Evolutionary conservation across 2,113 vertebrate genomes (phyloP).

Genomic region (Aphelocoma coerulescens): DNA sequence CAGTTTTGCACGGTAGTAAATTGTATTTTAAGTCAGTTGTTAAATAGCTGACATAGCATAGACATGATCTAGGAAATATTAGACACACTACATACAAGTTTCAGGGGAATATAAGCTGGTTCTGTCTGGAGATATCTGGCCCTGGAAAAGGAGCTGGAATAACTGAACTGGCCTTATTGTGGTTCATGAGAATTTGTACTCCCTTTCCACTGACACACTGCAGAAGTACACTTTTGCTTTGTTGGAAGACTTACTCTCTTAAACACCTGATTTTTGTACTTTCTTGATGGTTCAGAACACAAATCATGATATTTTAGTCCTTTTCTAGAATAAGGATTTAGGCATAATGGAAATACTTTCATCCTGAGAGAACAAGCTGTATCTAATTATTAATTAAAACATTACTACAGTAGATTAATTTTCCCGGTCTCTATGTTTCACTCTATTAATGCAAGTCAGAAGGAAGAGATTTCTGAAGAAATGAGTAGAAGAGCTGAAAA

Average conservation of each 20-base stretch:
- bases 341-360: background rate
- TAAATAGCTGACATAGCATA: background rate
- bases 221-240: background rate
- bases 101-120: background rate
- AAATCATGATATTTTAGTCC: background rate
- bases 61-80: background rate
- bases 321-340: background rate
- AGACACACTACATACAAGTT: background rate
- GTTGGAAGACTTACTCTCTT: background rate
- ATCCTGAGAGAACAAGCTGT: background rate
- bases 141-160: background rate
- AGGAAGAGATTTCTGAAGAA: background rate
- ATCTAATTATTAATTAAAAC: slow-evolving; percentile 40
- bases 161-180: background rate
- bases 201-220: background rate
- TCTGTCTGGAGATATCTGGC: background rate
- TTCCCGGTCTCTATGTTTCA: background rate
- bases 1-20: background rate
- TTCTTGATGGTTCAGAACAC: background rate
- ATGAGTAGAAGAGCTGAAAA: background rate
- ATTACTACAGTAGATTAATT: slow-evolving; percentile 6
- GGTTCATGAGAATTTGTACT: background rate
- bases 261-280: background rate
- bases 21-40: background rate
- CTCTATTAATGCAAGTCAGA: background rate